Base-by-base conservation (phyloP, 2,797 vertebrate species). In the Menidia menidia region DNA sequence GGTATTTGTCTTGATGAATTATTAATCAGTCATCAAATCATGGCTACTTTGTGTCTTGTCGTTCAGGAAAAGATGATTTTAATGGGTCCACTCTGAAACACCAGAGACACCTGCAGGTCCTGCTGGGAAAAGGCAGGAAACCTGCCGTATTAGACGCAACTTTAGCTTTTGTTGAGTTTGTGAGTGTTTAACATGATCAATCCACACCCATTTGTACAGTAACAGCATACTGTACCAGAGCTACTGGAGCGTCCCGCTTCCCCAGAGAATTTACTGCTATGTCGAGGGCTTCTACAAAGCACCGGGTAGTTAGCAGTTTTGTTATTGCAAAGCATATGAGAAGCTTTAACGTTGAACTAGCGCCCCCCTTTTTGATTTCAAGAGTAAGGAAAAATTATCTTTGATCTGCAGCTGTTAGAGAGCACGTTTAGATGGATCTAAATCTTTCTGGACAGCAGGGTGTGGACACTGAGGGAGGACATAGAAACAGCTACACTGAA, bases 241-340 rank as follows among this genome's bases (percentile, higher is more conserved):
- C 25, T 31, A 65, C 68, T n/a, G 45, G 75, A 30, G 64, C 58
- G 62, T 76, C 32, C 25, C 35, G 69, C 78, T 81, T 82, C 81
- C 87, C 73, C 58, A 71, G 81, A 91, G 86, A 88, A 61, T 66
- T 64, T 79, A 84, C 87, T 81, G 85, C 79, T 85, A 71, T 60
- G 45, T 78, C 62, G 42, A 76, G 71, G 65, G 57, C 68, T 60
- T 81, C 64, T 70, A 64, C 73, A 83, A 78, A 84, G 63, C 69
- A 68, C 66, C 68, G 41, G 45, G 47, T 39, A 10, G 66, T 52
- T 66, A 65, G 30, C 75, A 70, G 61, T 81, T 73, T 81, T 73
- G 79, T 86, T 73, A 87, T 68, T 85, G 75, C 81, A 79, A 88
- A 89, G 73, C 80, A 78, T 65, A 69, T 78, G 53, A 79, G 83